A percentile compares a stretch with the other conserved stretches of the same genome.
phyloP scores from a whole-genome alignment of 2,113 vertebrate genomes.

The Gopherus flavomarginatus region DNA sequence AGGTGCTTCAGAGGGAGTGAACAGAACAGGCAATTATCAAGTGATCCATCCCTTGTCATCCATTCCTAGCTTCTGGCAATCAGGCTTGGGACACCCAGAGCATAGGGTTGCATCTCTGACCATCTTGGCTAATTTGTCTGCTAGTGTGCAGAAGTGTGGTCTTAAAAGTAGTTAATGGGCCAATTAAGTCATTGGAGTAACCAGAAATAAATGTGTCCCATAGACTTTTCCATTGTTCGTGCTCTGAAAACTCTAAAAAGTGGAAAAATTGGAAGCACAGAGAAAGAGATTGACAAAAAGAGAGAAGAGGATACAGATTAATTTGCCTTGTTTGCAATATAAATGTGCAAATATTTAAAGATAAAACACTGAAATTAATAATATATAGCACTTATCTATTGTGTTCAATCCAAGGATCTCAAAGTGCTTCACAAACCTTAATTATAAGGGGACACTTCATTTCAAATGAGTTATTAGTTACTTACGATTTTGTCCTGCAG shows the following conservation, averaged over 20 bases:
- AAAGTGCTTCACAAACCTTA: background rate
- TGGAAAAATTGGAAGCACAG: background rate
- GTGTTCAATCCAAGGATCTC: background rate
- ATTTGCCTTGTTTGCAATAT: background rate
- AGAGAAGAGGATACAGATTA: background rate
- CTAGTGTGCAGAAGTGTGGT: background rate
- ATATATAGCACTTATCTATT: background rate
- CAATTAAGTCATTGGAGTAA: background rate
- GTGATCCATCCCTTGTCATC: background rate
- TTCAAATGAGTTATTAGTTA: background rate
- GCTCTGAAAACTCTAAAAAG: background rate
- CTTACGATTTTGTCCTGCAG: background rate
- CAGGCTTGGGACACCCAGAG: background rate
- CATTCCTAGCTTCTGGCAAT: background rate
- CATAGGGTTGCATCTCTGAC: background rate
- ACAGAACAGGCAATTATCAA: background rate
- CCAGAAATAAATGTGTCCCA: background rate
- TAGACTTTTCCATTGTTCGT: background rate
- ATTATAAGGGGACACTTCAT: background rate
- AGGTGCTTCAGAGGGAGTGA: background rate
- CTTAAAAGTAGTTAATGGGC: background rate
- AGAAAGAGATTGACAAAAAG: background rate
- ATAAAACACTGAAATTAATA: background rate
- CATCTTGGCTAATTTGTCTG: background rate
- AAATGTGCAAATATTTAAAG: background rate